A percentile compares a stretch with the other conserved stretches of the same genome.
Evolutionary conservation across 2,888 invertebrate genomes (phyloP).

Genomic region (Eudemis profundana): DNA sequence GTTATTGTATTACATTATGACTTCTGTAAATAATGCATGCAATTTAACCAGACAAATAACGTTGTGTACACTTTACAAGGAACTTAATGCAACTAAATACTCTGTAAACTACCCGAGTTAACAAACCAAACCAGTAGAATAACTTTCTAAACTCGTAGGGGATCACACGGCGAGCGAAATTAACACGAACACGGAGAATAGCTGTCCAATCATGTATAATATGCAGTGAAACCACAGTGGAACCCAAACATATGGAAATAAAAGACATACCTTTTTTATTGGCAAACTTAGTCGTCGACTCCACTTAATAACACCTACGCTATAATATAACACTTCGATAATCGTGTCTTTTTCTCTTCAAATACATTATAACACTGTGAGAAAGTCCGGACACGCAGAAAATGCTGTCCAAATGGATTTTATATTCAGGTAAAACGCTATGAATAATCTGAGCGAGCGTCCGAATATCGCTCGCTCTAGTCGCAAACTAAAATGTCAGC

Average conservation of each 20-base stretch:
- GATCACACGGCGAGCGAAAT: conserved; percentile 37
- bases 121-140: conserved; percentile 53
- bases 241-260: conserved; percentile 73
- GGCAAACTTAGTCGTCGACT: conserved; percentile 73
- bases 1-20: not conserved
- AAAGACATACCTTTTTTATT: conserved; percentile 73
- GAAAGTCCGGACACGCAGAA: conserved; percentile 73
- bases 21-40: conserved; percentile 42
- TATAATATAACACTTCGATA: conserved; percentile 84
- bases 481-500: conserved; percentile 81
- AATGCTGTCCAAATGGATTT: conserved; percentile 77
- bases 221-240: conserved; percentile 45
- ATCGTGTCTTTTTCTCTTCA: conserved; percentile 83
- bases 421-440: conserved; percentile 55
- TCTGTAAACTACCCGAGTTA: conserved; percentile 26
- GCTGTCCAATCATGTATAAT: conserved; percentile 23
- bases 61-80: conserved; percentile 27
- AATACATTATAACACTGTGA: conserved; percentile 84
- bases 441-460: conserved; percentile 67
- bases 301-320: conserved; percentile 78
- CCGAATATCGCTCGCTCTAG: conserved; percentile 62
- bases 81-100: conserved; percentile 23
- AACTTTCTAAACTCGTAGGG: conserved; percentile 64
- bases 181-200: conserved; percentile 43
- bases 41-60: conserved; percentile 50